Conservation (phyloP, 2,797 vertebrate species). For the Garrulus glandarius region DNA sequence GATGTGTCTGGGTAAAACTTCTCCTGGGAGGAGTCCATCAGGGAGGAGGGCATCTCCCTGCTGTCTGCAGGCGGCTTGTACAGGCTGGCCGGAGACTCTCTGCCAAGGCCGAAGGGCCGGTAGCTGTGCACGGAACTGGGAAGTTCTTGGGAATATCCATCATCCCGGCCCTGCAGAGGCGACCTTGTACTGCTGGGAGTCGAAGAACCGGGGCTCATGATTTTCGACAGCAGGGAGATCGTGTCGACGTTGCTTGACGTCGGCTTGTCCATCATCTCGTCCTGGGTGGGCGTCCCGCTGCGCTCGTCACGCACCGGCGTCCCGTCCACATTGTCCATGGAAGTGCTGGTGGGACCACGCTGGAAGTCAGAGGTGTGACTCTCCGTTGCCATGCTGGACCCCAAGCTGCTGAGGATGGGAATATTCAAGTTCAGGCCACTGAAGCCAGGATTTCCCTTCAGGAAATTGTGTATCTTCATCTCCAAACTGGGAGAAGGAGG, state of each 20-base stretch:
- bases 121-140: constrained; percentile 66
- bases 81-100: constrained; percentile 79
- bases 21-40: constrained; percentile 76
- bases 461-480: constrained; percentile 97
- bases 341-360: constrained; percentile 74
- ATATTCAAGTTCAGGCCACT: constrained; percentile 87
- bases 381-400: constrained; percentile 65
- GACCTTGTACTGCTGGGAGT: constrained; percentile 80
- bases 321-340: constrained; percentile 88
- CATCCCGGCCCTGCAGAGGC: constrained; percentile 71
- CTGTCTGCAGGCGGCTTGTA: constrained; percentile 83
- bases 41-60: constrained; percentile 85
- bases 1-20: constrained; percentile 80
- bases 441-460: constrained; percentile 96
- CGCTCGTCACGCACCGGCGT: constrained; percentile 94
- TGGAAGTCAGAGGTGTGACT: constrained; percentile 72
- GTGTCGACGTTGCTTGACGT: constrained; percentile 78
- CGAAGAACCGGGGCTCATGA: constrained; percentile 80
- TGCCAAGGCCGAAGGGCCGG: constrained; percentile 70
- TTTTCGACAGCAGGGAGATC: constrained; percentile 76
- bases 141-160: constrained; percentile 70
- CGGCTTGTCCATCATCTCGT: constrained; percentile 97
- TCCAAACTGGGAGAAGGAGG: constrained; percentile 87
- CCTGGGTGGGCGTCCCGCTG: constrained; percentile 95
- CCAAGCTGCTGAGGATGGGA: constrained; percentile 81